Evolutionary conservation across 2,888 invertebrate species (phyloP).

Genomic region (Willowsia nigromaculata): DNA sequence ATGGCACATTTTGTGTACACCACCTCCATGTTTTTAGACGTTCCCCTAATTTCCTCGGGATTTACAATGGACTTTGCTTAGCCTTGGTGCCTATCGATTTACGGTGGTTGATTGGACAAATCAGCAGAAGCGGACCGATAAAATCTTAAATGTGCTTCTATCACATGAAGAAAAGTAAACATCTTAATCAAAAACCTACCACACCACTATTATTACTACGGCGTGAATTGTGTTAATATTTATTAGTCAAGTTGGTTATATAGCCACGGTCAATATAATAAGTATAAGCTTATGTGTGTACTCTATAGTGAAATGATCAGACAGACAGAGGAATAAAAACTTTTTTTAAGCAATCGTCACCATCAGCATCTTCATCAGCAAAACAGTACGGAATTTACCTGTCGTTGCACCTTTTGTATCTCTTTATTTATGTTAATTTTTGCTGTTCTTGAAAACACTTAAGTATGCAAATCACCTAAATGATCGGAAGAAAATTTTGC

Average conservation of each 20-base stretch:
- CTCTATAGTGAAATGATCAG: background rate
- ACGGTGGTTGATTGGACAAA: background rate
- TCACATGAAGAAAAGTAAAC: background rate
- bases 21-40: too few relatives aligned
- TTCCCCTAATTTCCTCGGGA: too few relatives aligned
- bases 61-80: too few relatives aligned
- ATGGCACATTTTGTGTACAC: too few relatives aligned
- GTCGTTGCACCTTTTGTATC: background rate
- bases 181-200: slow-evolving; percentile 25
- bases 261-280: background rate
- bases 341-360: background rate
- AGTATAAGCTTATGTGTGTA: background rate
- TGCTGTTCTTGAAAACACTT: slow-evolving; percentile 45
- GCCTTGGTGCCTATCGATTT: background rate
- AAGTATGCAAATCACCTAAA: slow-evolving; percentile 42
- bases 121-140: background rate
- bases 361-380: background rate
- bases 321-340: background rate
- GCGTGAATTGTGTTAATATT: background rate
- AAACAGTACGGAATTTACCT: background rate
- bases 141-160: background rate
- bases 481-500: slow-evolving; percentile 5
- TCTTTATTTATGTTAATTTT: slow-evolving; percentile 47
- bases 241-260: background rate
- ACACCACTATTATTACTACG: slow-evolving; percentile 9